A percentile compares a stretch with the other conserved stretches of the same genome.
Conservation (phyloP, 1,140 invertebrate genomes). For the Adoxophyes honmai region DNA sequence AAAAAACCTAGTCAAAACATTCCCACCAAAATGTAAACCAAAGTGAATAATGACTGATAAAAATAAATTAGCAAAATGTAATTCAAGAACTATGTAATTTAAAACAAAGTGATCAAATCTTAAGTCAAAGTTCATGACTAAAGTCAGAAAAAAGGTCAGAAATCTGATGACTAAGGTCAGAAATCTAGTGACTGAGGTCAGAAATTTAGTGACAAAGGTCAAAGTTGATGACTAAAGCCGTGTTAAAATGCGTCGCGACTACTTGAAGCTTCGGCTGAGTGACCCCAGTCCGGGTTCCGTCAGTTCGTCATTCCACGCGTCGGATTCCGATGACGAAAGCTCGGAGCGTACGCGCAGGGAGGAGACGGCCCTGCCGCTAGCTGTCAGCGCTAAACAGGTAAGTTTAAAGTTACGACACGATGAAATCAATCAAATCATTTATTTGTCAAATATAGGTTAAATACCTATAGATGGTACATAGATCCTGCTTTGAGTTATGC, state of each 20-base stretch:
- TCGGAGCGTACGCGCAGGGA: slow-evolving; percentile 39
- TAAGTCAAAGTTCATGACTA: no score
- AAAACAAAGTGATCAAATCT: no score
- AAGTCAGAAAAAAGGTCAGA: neutral
- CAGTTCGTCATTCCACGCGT: slow-evolving; percentile 51
- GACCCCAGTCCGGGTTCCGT: slow-evolving; percentile 55
- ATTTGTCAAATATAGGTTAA: no score
- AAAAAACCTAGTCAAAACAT: slow-evolving; percentile 12
- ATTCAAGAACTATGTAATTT: no score
- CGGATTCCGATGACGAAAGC: slow-evolving; percentile 68
- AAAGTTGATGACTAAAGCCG: slow-evolving; percentile 29
- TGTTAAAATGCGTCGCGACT: slow-evolving; percentile 61
- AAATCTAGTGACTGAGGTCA: slow-evolving; percentile 14
- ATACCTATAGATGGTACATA: no score
- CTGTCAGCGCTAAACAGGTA: slow-evolving; percentile 12
- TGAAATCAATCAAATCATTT: no score
- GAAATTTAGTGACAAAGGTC: slow-evolving; percentile 15
- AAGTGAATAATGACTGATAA: neutral
- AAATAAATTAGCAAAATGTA: no score
- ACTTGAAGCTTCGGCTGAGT: slow-evolving; percentile 67
- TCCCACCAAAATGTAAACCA: neutral
- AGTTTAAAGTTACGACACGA: slow-evolving; percentile 6
- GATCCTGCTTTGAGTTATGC: no score
- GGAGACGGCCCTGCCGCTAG: slow-evolving; percentile 24
- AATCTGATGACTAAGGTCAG: slow-evolving; percentile 35